phyloP scores from a whole-genome alignment of 2,888 invertebrate species.

The Microplitis deprimator region DNA sequence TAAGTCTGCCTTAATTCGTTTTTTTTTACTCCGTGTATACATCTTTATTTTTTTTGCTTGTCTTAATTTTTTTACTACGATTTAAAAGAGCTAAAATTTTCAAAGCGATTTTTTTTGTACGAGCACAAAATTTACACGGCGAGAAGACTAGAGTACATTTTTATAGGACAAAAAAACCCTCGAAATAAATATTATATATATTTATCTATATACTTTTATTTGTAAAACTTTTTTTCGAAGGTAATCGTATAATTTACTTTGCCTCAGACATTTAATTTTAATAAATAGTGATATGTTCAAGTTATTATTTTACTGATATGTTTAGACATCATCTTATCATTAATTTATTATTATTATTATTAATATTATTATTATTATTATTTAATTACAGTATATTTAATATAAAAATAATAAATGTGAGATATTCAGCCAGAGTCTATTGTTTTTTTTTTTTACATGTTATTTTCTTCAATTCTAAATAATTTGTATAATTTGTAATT shows the following conservation, averaged over 20 bases:
- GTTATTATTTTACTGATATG: constrained; percentile 9
- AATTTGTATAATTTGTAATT: constrained; percentile 18
- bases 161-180: not conserved
- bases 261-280: not conserved
- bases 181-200: not conserved
- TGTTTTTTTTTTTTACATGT: constrained; percentile 9
- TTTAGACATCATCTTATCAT: not conserved
- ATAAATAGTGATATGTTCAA: not conserved
- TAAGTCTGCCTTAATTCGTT: constrained; percentile 7
- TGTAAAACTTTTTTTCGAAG: not conserved
- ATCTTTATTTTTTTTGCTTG: constrained; percentile 34
- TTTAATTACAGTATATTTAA: constrained; percentile 29
- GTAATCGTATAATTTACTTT: not conserved
- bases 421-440: constrained; percentile 25
- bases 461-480: constrained; percentile 27
- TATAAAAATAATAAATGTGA: constrained; percentile 40
- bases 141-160: not conserved
- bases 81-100: constrained; percentile 39
- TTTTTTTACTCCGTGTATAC: constrained; percentile 29
- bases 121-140: constrained; percentile 25
- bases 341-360: not conserved
- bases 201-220: constrained; percentile 14
- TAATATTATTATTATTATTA: not conserved
- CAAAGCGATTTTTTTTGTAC: constrained; percentile 30
- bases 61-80: constrained; percentile 30